Conservation (phyloP, 2,888 invertebrate genomes). For the Trisateles emortualis region DNA sequence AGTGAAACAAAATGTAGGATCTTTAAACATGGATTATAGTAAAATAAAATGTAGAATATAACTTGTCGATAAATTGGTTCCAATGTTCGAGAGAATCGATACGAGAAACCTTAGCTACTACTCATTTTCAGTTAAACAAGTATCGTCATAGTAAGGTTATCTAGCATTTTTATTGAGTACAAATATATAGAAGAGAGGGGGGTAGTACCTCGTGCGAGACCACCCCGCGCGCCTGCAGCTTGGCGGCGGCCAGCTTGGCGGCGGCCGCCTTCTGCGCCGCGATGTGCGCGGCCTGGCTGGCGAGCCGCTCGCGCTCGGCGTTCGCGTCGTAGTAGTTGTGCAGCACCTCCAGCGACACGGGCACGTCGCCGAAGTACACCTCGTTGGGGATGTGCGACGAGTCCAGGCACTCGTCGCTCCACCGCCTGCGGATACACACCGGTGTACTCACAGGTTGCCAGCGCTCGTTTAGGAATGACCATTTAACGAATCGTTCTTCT, state of each 20-base stretch:
- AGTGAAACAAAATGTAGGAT: too few species aligned
- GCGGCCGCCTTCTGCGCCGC: conserved; percentile 82
- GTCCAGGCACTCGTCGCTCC: conserved; percentile 85
- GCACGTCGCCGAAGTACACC: conserved; percentile 85
- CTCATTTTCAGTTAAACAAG: too few species aligned
- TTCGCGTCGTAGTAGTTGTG: conserved; percentile 85
- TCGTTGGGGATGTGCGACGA: conserved; percentile 85
- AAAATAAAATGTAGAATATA: too few species aligned
- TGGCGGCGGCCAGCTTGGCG: conserved; percentile 73
- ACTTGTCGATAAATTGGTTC: too few species aligned
- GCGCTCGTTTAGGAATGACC: too few species aligned
- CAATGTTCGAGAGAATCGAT: too few species aligned
- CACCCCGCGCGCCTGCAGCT: conserved; percentile 62
- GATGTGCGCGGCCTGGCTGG: conserved; percentile 78
- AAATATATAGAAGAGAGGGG: not conserved
- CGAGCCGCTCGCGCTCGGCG: conserved; percentile 79
- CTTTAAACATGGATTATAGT: too few species aligned
- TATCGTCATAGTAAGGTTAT: too few species aligned
- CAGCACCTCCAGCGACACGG: conserved; percentile 77
- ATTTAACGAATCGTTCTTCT: too few species aligned
- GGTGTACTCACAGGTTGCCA: too few species aligned
- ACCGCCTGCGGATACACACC: conserved; percentile 65
- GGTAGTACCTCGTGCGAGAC: conserved; percentile 54
- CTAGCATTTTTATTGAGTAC: too few species aligned
- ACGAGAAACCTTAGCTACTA: too few species aligned